Conservation (phyloP, 2,797 vertebrate genomes). For the Arremon aurantiirostris region DNA sequence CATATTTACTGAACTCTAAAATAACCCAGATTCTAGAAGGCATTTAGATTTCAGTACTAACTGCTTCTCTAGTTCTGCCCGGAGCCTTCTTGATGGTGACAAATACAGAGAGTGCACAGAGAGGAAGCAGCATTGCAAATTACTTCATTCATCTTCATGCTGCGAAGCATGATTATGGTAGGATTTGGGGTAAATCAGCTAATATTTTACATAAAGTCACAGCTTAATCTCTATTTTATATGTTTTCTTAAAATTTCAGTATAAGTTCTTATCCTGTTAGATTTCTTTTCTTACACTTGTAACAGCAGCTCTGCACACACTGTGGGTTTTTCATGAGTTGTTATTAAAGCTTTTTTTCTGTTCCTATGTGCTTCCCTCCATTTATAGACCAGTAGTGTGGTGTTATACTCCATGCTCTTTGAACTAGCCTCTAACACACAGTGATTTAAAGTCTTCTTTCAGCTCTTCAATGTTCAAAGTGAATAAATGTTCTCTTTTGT, state of each 20-base stretch:
- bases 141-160: background rate
- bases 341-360: background rate
- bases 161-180: background rate
- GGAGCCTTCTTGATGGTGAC: background rate
- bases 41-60: background rate
- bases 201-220: background rate
- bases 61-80: background rate
- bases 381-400: background rate
- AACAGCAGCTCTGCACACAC: background rate
- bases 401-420: background rate
- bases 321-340: background rate
- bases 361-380: background rate
- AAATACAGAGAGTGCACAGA: background rate
- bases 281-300: background rate
- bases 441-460: constrained; percentile 51
- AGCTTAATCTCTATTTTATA: background rate
- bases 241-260: background rate
- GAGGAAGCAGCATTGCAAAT: background rate
- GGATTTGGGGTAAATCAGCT: background rate
- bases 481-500: constrained; percentile 32
- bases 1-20: background rate
- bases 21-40: background rate
- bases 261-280: background rate
- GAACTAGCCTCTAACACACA: background rate
- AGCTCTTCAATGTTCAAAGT: constrained; percentile 18